phyloP scores from a whole-genome alignment of 2,113 vertebrate species.

The Cichladusa arquata region DNA sequence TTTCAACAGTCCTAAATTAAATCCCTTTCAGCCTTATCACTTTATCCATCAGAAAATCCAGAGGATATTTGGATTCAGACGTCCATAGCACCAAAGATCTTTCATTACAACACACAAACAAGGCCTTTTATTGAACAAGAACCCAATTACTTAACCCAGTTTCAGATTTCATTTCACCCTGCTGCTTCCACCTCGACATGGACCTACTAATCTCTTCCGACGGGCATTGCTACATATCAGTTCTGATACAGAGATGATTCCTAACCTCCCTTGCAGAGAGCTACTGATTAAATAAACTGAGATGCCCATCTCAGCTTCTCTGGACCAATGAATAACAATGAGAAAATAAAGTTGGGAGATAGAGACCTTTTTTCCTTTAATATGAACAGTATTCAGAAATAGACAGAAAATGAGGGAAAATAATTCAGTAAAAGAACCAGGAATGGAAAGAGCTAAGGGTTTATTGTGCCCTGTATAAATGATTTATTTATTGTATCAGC shows the following conservation, averaged over 20 bases:
- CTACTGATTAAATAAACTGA: constrained; percentile 89
- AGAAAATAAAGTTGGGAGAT: constrained; percentile 68
- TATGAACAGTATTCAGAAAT: constrained; percentile 9
- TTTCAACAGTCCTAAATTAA: constrained; percentile 78
- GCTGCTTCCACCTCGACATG: constrained; percentile 79
- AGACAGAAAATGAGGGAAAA: neutral
- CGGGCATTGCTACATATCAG: constrained; percentile 74
- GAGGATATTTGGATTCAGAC: constrained; percentile 80
- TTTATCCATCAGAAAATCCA: constrained; percentile 76
- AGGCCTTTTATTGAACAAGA: constrained; percentile 91
- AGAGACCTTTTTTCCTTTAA: constrained; percentile 43
- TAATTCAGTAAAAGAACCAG: constrained; percentile 11
- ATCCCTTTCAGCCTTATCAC: constrained; percentile 73
- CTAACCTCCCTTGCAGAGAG: constrained; percentile 78
- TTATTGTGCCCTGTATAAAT: neutral
- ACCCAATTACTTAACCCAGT: constrained; percentile 94
- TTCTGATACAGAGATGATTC: constrained; percentile 76
- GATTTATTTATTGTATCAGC: constrained; percentile 8
- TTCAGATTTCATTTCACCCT: constrained; percentile 83
- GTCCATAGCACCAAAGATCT: constrained; percentile 71
- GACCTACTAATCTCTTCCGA: constrained; percentile 90
- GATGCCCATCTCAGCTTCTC: constrained; percentile 83
- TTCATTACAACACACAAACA: constrained; percentile 79
- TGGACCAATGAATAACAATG: constrained; percentile 90
- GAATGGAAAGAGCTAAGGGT: constrained; percentile 19